Base-by-base conservation (phyloP, 2,797 vertebrate genomes). In the Natrix natrix region DNA sequence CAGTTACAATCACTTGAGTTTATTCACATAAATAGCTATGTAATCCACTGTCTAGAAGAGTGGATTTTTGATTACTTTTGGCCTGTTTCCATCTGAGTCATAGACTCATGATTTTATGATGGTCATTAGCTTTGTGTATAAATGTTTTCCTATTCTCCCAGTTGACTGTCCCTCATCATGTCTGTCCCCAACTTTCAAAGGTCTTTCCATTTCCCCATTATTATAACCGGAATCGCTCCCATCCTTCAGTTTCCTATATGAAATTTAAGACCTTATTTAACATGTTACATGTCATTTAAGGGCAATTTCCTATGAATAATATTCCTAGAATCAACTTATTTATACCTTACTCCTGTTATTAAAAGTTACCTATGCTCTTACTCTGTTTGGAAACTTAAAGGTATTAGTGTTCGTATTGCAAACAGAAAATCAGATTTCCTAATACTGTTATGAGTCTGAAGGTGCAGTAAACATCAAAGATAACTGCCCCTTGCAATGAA, bases 1-100 rank as follows among this genome's bases (percentile, higher is more conserved):
- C 91, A 94, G 92, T 94, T 95, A 92, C n/a, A 43, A 88, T 48
- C 8, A 88, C 63, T 88, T 88, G 86, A 92, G 54, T 78, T 89
- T 92, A 92, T 43, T 92, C 87, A 60, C 22, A 55, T 10, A 92
- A 74, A 56, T 74, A 55, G 24, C 22, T 87, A 74, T 88, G 87
- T 59, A 63, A 69, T 89, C 63, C 55, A 78, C 52, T 92, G 56
- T 28, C 14, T 78, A 26, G 66, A 89, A 78, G 69, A 48, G 28
- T 89, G 69, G 26, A 37, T 4, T 88, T 66, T 17, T 5, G n/a
- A 59, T 86, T 43, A 54, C 20, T 56, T 66, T 32, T 69, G 56
- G 20, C 78, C 12, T 37, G 28, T 22, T 78, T 60, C 69, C 28
- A 54, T 52, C 61, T 60, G 87, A 92, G 56, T 92, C 92, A 91